A percentile compares a stretch with the other conserved stretches of the same genome.
Evolutionary conservation across 2,113 vertebrate genomes (phyloP).

Genomic region (Nyctereutes procyonoides): DNA sequence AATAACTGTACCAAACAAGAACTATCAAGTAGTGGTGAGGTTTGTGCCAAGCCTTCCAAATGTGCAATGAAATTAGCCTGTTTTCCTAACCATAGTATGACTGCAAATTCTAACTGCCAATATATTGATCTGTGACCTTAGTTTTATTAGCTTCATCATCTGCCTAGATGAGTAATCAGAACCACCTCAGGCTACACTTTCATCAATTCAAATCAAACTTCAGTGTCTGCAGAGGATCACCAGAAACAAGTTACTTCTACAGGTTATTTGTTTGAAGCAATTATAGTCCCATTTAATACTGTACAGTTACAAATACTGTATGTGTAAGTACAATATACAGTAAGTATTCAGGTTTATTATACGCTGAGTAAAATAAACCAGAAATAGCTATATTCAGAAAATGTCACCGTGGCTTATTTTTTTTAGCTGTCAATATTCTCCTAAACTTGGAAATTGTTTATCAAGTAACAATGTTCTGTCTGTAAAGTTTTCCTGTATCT

Average conservation of each 20-base stretch:
- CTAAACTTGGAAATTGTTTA: constrained; percentile 2
- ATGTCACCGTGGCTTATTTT: not conserved
- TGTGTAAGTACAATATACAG: not conserved
- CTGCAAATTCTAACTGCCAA: not conserved
- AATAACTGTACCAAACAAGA: not conserved
- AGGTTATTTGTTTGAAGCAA: not conserved
- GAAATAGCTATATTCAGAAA: not conserved
- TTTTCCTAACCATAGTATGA: not conserved
- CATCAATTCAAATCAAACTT: not conserved
- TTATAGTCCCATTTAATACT: not conserved
- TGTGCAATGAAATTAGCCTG: not conserved
- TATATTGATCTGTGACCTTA: not conserved
- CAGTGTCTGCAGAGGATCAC: not conserved
- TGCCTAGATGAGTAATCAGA: not conserved
- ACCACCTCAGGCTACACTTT: not conserved
- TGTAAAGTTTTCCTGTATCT: not conserved
- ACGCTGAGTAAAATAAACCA: not conserved
- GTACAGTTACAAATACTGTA: not conserved
- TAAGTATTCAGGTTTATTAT: not conserved
- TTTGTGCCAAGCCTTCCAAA: not conserved
- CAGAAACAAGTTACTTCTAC: not conserved
- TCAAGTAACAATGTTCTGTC: not conserved
- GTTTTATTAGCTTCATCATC: not conserved
- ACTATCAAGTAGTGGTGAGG: not conserved
- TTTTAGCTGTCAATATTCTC: not conserved